Percentiles rank a stretch among this genome's conserved stretches.
phyloP scores from a whole-genome alignment of 2,888 invertebrate genomes.

The Lycaena phlaeas region DNA sequence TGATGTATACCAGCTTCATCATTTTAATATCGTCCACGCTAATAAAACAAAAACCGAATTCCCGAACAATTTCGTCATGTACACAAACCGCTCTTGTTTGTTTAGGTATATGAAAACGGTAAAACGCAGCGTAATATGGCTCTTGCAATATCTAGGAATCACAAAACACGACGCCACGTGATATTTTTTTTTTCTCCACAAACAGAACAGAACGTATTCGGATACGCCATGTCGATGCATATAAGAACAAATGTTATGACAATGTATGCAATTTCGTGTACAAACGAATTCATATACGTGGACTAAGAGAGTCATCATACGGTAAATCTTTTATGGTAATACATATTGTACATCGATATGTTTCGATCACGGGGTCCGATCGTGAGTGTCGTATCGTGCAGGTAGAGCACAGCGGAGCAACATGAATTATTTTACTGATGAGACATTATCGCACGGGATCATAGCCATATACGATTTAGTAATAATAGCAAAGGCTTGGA shows the following conservation, averaged over 20 bases:
- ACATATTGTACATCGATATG: constrained; percentile 44
- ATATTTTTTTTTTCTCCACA: constrained; percentile 12
- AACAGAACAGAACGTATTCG: constrained; percentile 29
- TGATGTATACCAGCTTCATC: too few relatives aligned
- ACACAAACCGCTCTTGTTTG: background rate
- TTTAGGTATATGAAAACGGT: constrained; percentile 1
- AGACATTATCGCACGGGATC: constrained; percentile 31
- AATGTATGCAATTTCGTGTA: constrained; percentile 56
- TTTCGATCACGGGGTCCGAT: constrained; percentile 61
- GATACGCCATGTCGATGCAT: constrained; percentile 37
- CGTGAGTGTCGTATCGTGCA: constrained; percentile 57
- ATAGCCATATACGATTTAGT: background rate
- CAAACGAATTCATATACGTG: constrained; percentile 57
- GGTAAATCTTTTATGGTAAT: constrained; percentile 61
- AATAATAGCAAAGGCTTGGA: background rate
- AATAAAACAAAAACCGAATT: too few relatives aligned
- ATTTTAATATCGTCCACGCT: too few relatives aligned
- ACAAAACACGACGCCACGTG: constrained; percentile 11
- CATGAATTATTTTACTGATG: constrained; percentile 40
- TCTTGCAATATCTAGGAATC: constrained; percentile 8
- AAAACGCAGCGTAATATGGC: background rate
- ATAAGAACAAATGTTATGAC: constrained; percentile 36
- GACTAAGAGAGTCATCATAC: constrained; percentile 61
- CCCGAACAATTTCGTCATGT: too few relatives aligned
- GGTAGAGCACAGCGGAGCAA: constrained; percentile 34